A percentile compares a stretch with the other conserved stretches of the same genome.
phyloP scores from a whole-genome alignment of 2,797 vertebrate genomes.

The Coregonus sp. region DNA sequence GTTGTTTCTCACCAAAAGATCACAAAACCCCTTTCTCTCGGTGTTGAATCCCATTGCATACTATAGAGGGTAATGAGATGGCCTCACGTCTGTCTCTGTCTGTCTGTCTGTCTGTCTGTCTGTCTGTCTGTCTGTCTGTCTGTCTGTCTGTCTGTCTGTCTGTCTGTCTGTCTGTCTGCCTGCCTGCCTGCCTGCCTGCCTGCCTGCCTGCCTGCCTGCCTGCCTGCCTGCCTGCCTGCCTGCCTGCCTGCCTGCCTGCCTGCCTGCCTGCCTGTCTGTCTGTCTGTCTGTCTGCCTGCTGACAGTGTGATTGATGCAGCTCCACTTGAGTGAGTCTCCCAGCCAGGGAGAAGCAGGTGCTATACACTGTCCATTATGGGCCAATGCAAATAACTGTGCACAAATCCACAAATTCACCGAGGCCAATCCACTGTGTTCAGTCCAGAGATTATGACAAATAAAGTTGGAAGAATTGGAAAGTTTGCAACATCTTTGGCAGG shows the following conservation, averaged over 20 bases:
- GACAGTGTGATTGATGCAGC: background rate
- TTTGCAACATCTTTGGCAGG: background rate
- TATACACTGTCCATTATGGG: constrained; percentile 31
- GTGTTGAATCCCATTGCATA: background rate
- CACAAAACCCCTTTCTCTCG: background rate
- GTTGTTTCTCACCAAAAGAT: background rate
- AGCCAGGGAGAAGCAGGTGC: constrained; percentile 40
- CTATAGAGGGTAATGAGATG: background rate
- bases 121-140: too few relatives aligned
- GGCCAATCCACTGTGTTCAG: constrained; percentile 15
- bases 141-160: too few relatives aligned
- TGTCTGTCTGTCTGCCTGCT: background rate
- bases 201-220: too few relatives aligned
- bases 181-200: too few relatives aligned
- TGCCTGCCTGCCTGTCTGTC: too few relatives aligned
- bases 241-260: too few relatives aligned
- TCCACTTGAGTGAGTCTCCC: background rate
- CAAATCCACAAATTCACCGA: background rate
- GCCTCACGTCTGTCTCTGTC: too few relatives aligned
- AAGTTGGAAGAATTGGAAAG: background rate
- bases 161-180: too few relatives aligned
- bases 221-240: too few relatives aligned
- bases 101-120: too few relatives aligned
- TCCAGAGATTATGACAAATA: constrained; percentile 22
- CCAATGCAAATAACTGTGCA: constrained; percentile 29